These are phyloP conservation scores for Condylostylus longicornis DNA, from an alignment of 1,140 invertebrate genomes.

Conservation along the genomic window DNA sequence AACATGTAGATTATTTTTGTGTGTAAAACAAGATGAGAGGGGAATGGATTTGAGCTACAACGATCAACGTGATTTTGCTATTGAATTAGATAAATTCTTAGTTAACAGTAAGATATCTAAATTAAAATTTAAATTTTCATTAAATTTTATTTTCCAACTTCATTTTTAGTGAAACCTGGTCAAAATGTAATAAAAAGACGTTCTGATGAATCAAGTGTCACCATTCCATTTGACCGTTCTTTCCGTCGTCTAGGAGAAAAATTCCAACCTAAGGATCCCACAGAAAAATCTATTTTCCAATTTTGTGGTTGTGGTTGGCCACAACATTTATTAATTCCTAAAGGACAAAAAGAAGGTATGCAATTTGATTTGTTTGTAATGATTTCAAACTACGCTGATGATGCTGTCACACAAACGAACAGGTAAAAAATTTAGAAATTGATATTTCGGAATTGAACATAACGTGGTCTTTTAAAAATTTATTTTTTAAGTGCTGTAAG, in stretches of 20 bases:
- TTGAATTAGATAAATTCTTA: slow-evolving; percentile 44
- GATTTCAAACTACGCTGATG: slow-evolving; percentile 33
- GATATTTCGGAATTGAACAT: neutral
- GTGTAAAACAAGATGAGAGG: slow-evolving; percentile 40
- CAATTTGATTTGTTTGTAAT: slow-evolving; percentile 34
- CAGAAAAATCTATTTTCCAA: slow-evolving; percentile 29
- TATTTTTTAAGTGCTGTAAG: slow-evolving; percentile 11
- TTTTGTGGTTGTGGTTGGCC: slow-evolving; percentile 43
- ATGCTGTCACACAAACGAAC: slow-evolving; percentile 41
- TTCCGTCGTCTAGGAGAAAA: slow-evolving; percentile 40
- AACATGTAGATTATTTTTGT: slow-evolving; percentile 44
- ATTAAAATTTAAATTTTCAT: neutral
- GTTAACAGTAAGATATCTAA: slow-evolving; percentile 31
- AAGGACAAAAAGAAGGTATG: slow-evolving; percentile 31
- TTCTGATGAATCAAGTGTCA: slow-evolving; percentile 44
- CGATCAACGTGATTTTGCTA: slow-evolving; percentile 38
- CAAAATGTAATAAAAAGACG: slow-evolving; percentile 38
- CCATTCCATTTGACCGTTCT: slow-evolving; percentile 46
- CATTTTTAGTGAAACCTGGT: slow-evolving; percentile 37
- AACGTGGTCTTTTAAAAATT: neutral
- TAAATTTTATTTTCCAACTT: slow-evolving; percentile 1
- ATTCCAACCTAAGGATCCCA: slow-evolving; percentile 19
- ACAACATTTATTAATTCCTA: slow-evolving; percentile 37
- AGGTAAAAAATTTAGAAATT: slow-evolving; percentile 5
- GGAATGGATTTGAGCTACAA: slow-evolving; percentile 34